These are phyloP conservation scores for Metridium senile DNA, from an alignment of 92 coral and sea anemone genomes.

Conservation along the genomic window DNA sequence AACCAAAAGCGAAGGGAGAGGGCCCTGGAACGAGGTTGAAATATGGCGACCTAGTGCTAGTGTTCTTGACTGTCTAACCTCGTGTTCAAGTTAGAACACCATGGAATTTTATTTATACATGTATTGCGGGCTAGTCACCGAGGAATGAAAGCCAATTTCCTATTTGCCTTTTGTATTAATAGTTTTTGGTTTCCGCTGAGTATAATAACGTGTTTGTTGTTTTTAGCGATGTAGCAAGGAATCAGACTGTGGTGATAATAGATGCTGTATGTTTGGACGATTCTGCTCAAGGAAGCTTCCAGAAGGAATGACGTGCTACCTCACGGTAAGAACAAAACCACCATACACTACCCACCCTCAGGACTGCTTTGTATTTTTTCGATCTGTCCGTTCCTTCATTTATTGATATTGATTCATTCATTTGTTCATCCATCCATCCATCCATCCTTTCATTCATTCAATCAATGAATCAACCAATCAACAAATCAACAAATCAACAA, in stretches of 20 bases:
- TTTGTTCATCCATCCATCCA: background rate
- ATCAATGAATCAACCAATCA: no score
- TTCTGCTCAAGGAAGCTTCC: conserved; percentile 48
- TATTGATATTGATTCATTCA: background rate
- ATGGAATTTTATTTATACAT: no score
- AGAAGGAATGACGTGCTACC: conserved; percentile 40
- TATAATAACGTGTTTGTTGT: background rate
- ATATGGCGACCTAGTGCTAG: no score
- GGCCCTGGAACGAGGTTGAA: no score
- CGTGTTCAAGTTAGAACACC: no score
- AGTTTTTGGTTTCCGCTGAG: background rate
- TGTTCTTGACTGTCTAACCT: no score
- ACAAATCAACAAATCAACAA: no score
- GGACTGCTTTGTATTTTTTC: no score
- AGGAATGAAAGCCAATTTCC: no score
- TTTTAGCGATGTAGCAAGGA: conserved; percentile 36
- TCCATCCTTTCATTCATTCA: background rate
- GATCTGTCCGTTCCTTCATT: background rate
- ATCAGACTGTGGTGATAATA: conserved; percentile 55
- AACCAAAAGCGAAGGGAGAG: no score
- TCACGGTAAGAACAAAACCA: conserved; percentile 30
- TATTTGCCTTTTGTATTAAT: background rate
- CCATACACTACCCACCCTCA: background rate
- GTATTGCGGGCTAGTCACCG: no score
- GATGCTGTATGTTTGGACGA: conserved; percentile 46